Evolutionary conservation across 2,888 invertebrate species (phyloP), one percentile per base, ranked within the genome.

Genomic region (Limnephilus marmoratus): DNA sequence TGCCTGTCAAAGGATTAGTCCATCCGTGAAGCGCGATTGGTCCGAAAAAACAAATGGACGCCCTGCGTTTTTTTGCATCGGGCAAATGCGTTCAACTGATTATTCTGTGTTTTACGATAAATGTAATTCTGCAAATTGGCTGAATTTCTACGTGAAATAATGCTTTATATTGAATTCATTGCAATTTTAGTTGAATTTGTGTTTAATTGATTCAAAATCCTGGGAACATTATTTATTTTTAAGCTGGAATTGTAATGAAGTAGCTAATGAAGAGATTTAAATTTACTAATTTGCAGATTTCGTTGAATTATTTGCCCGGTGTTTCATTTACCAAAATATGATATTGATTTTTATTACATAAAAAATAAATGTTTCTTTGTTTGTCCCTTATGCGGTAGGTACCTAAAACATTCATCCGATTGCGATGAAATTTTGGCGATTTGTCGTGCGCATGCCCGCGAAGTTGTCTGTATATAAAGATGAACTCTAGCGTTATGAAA

Each of bases 1-100:
- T 83, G 37, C 37, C 83, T 83, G 83, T 83, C 83, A 83, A 83
- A 83, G 83, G 83, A 83, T 34, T 41, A 34, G 37, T 83, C n/a
- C 83, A 41, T 37, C 37, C 83, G 83, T 15, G 83, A 34, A 83
- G 34, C 24, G 37, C 34, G 37, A 34, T 34, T 24, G 31, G 83
- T 24, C 24, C 24, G 41, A 83, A 83, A 83, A 83, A 37, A 83
- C 83, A 31, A 83, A 83, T 83, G 34, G 41, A 34, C 83, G 83
- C 83, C 24, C 2, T 15, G 13, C 13, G 24, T 83, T 83, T 18
- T 37, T 37, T 24, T 41, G 37, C 37, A 83, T 34, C 83, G 24
- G 13, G 34, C 82, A 31, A 18, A 37, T 83, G 83, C 37, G 15
- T 83, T 83, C 11, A 31, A 15, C 37, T 37, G 68, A 68, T 18